Percentiles rank a stretch among this genome's conserved stretches.
phyloP scores from a whole-genome alignment of 2,888 invertebrate genomes.

The Cheilosia vernalis region DNA sequence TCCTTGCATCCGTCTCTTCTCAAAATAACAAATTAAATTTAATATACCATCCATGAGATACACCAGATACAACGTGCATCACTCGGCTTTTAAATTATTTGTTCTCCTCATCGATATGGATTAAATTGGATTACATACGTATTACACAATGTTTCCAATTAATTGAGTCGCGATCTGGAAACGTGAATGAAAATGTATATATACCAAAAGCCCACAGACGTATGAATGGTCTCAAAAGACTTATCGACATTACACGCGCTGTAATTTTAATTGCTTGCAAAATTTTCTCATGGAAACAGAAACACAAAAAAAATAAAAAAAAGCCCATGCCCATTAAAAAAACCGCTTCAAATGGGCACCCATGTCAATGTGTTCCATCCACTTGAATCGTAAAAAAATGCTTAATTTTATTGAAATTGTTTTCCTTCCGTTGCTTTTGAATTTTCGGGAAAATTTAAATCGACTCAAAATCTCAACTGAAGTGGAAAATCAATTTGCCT shows the following conservation, averaged over 20 bases:
- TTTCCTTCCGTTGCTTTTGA: neutral
- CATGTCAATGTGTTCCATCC: neutral
- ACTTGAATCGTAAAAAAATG: constrained; percentile 43
- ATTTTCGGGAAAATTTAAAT: constrained; percentile 36
- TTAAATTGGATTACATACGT: constrained; percentile 65
- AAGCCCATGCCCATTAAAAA: constrained; percentile 5
- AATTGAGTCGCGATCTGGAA: constrained; percentile 54
- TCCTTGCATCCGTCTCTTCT: neutral
- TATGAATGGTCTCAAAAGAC: constrained; percentile 21
- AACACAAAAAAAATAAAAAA: neutral
- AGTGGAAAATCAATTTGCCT: constrained; percentile 62
- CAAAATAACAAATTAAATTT: neutral
- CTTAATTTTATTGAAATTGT: constrained; percentile 35
- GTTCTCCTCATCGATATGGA: constrained; percentile 27
- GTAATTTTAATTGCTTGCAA: constrained; percentile 65
- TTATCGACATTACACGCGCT: constrained; percentile 49
- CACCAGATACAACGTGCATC: neutral
- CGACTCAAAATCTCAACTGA: constrained; percentile 38
- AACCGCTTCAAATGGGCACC: neutral
- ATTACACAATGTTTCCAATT: constrained; percentile 67
- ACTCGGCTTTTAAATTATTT: constrained; percentile 15
- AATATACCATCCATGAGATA: constrained; percentile 3
- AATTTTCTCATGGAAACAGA: constrained; percentile 21
- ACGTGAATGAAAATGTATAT: neutral
- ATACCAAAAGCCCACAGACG: neutral